These are phyloP conservation scores for Anticlea derivata DNA, from an alignment of 2,888 invertebrate genomes.

Conservation along the genomic window DNA sequence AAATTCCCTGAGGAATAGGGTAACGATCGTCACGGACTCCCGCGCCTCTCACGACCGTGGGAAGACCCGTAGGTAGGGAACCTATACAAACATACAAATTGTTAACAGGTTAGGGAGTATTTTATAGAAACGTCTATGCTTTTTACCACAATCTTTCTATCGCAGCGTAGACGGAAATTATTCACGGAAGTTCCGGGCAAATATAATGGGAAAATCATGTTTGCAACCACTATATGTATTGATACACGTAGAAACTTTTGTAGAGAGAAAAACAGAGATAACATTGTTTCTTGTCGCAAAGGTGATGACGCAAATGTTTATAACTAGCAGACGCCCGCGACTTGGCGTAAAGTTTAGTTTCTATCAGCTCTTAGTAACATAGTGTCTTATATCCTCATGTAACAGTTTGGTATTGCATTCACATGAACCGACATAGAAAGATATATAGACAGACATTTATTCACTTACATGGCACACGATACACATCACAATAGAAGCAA, in stretches of 20 bases:
- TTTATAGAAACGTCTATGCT: neutral
- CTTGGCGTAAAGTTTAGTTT: no score
- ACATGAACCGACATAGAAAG: no score
- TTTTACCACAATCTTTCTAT: neutral
- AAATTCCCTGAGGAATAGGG: constrained; percentile 45
- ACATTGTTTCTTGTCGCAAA: constrained; percentile 16
- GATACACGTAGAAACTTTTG: constrained; percentile 16
- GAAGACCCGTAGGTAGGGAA: constrained; percentile 26
- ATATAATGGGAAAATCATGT: constrained; percentile 16
- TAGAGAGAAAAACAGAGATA: constrained; percentile 11
- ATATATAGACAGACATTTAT: no score
- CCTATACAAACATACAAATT: constrained; percentile 4
- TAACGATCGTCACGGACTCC: constrained; percentile 44
- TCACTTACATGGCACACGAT: no score
- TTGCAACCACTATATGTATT: constrained; percentile 9
- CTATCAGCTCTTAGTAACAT: neutral
- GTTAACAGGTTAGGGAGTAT: neutral
- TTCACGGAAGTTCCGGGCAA: constrained; percentile 8
- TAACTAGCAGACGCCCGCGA: no score
- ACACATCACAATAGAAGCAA: no score
- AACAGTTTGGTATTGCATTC: neutral
- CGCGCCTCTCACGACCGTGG: constrained; percentile 39
- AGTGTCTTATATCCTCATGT: no score
- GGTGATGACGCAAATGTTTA: constrained; percentile 4
- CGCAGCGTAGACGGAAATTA: constrained; percentile 9